phyloP scores from a whole-genome alignment of 92 coral and sea anemone species.

The Actinostola sp. region DNA sequence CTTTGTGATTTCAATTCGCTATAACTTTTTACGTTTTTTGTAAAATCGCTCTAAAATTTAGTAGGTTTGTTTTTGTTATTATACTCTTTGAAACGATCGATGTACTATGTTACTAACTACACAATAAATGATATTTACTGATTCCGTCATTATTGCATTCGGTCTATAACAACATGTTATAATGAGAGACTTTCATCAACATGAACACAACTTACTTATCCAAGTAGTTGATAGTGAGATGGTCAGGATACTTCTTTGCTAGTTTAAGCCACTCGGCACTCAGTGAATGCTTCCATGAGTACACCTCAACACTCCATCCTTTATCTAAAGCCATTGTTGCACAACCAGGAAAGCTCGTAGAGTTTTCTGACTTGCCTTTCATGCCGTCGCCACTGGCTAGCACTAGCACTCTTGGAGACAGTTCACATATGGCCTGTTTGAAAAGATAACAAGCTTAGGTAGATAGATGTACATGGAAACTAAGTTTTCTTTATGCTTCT shows the following conservation, averaged over 20 bases:
- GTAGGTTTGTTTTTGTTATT: too few relatives aligned
- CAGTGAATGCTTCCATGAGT: conserved; percentile 95
- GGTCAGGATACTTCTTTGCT: conserved; percentile 82
- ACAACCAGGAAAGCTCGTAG: conserved; percentile 97
- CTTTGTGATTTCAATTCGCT: too few relatives aligned
- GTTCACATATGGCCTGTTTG: conserved; percentile 87
- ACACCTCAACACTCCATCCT: conserved; percentile 97
- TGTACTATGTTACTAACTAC: too few relatives aligned
- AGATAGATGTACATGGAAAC: neutral
- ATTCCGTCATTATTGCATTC: too few relatives aligned
- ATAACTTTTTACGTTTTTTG: too few relatives aligned
- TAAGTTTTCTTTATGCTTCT: neutral
- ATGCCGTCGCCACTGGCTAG: conserved; percentile 98
- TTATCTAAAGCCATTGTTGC: conserved; percentile 85
- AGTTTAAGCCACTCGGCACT: conserved; percentile 96
- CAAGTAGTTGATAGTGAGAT: conserved; percentile 74
- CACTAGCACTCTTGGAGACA: conserved; percentile 81
- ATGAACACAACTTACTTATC: conserved; percentile 88
- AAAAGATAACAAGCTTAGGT: neutral
- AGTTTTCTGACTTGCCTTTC: conserved; percentile 94
- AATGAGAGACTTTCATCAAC: too few relatives aligned
- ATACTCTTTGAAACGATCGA: too few relatives aligned
- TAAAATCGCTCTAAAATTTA: too few relatives aligned
- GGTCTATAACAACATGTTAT: too few relatives aligned
- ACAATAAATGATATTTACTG: too few relatives aligned